Evolutionary conservation across 2,888 invertebrate species (phyloP).

Genomic region (Hedychridium roseum): DNA sequence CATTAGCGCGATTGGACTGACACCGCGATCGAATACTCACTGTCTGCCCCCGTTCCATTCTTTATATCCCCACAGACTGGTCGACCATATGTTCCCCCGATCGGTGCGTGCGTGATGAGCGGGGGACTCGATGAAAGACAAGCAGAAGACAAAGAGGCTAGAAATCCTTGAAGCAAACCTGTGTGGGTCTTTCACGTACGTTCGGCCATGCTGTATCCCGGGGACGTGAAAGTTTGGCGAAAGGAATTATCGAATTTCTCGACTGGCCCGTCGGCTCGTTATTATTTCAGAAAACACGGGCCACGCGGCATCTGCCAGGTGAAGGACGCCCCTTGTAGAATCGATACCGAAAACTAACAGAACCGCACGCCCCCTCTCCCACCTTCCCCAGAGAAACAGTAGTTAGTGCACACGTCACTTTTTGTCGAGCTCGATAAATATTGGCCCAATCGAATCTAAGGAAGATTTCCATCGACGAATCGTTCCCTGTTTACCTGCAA

Average conservation of each 20-base stretch:
- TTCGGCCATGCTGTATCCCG: too few species aligned
- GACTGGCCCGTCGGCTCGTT: conserved; percentile 28
- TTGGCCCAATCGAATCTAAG: conserved; percentile 3
- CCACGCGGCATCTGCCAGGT: conserved; percentile 25
- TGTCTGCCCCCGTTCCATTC: conserved; percentile 27
- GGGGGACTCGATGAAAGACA: too few species aligned
- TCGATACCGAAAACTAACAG: conserved; percentile 23
- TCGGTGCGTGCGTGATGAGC: too few species aligned
- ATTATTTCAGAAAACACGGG: conserved; percentile 44
- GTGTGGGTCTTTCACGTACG: too few species aligned
- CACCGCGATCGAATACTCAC: conserved; percentile 18
- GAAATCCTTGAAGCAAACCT: too few species aligned
- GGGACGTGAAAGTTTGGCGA: too few species aligned
- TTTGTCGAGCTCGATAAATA: conserved; percentile 20
- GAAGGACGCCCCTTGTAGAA: conserved; percentile 19
- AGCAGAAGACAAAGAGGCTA: too few species aligned
- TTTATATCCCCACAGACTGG: conserved; percentile 26
- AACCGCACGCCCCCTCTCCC: conserved; percentile 5
- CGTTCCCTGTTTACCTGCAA: too few species aligned
- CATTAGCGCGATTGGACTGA: conserved; percentile 51
- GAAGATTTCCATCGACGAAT: too few species aligned
- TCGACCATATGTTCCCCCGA: conserved; percentile 18
- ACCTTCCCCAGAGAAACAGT: too few species aligned
- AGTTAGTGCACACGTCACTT: neutral
- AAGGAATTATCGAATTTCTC: conserved; percentile 46